Conservation (phyloP, 1,140 invertebrate genomes). For the Aphidius ervi region DNA sequence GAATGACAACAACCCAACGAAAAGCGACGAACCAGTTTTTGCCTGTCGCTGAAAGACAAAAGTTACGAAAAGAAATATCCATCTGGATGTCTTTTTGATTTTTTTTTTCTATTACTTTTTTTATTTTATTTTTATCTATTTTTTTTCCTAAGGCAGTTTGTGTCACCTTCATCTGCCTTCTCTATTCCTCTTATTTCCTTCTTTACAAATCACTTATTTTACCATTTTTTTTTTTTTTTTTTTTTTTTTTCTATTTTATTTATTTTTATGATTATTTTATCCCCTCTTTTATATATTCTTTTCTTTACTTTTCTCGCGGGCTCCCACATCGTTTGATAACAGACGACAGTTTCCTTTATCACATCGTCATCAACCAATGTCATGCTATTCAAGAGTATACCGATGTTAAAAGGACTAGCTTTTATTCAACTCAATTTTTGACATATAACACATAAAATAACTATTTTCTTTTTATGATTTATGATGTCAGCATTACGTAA, state of each 20-base stretch:
- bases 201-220: neutral
- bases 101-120: neutral
- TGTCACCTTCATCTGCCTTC: conserved; percentile 3
- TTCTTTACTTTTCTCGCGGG: neutral
- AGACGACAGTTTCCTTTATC: neutral
- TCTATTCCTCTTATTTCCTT: conserved; percentile 1
- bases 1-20: conserved; percentile 32
- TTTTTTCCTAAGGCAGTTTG: neutral
- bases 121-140: conserved; percentile 6
- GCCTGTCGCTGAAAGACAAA: conserved; percentile 39
- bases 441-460: no score
- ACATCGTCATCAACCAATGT: neutral
- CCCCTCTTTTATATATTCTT: neutral
- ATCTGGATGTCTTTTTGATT: conserved; percentile 30
- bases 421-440: no score
- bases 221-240: no score
- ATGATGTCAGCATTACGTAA: no score
- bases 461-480: no score
- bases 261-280: no score
- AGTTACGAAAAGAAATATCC: conserved; percentile 44
- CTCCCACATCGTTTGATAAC: neutral
- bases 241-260: no score
- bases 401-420: no score
- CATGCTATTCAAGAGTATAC: no score
- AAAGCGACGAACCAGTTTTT: conserved; percentile 31